A percentile compares a stretch with the other conserved stretches of the same genome.
Evolutionary conservation across 1,140 invertebrate genomes (phyloP).

Genomic region (Ceratina australensis): DNA sequence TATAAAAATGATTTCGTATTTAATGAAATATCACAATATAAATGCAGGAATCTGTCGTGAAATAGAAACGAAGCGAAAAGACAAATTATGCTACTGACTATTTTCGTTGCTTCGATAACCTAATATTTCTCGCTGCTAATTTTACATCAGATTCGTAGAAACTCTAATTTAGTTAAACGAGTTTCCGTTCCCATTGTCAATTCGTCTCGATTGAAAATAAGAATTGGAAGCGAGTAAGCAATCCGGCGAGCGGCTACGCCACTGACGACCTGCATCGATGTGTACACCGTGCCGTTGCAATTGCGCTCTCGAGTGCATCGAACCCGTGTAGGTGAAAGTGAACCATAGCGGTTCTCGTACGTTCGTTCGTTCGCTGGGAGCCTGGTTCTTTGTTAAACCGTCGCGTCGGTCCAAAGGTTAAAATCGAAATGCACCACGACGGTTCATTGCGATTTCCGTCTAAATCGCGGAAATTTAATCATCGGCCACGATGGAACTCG

Average conservation of each 20-base stretch:
- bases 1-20: too few relatives aligned
- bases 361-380: constrained; percentile 40
- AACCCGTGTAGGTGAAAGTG: constrained; percentile 70
- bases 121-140: too few relatives aligned
- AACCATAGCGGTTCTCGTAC: constrained; percentile 56
- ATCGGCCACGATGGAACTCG: too few relatives aligned
- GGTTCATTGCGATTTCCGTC: neutral
- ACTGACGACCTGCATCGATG: constrained; percentile 38
- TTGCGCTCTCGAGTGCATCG: constrained; percentile 62
- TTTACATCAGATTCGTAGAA: too few relatives aligned
- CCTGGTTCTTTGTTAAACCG: constrained; percentile 53
- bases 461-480: neutral
- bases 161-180: neutral
- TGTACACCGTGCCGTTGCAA: constrained; percentile 58
- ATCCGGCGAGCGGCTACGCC: constrained; percentile 21
- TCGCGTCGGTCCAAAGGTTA: constrained; percentile 44
- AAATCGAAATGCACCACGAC: constrained; percentile 30
- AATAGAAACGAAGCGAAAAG: too few relatives aligned
- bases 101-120: too few relatives aligned
- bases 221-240: neutral
- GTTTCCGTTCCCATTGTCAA: neutral
- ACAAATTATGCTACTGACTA: too few relatives aligned
- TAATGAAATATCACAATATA: too few relatives aligned
- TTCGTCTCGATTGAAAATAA: neutral
- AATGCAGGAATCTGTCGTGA: too few relatives aligned